Evolutionary conservation across 92 coral and sea anemone genomes (phyloP), one percentile per base, ranked within the genome.

Genomic region (Palythoa grandis): DNA sequence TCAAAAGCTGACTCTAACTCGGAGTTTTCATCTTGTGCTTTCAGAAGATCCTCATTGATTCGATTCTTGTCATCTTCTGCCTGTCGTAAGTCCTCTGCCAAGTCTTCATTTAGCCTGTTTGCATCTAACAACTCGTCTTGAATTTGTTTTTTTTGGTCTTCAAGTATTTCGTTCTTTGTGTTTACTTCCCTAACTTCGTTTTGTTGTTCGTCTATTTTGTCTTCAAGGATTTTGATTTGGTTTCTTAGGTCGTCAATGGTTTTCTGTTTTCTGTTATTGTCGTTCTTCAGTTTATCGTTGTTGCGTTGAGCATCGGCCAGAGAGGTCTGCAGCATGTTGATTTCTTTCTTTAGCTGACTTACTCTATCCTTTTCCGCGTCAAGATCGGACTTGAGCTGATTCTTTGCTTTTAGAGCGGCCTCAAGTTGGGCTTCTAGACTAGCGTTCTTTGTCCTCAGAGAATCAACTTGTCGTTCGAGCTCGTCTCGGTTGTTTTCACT

Each of bases 71-170:
- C 97, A 58, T 91, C 98, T 76, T 87, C 92, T 47, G 92, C 76
- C 57, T 93, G 94, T 79, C 91, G 86, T 58, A 88, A 79, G 77
- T 97, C 98, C 61, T 91, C 98, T 74, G 95, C 97, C 7, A 92
- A 90, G 70, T 93, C 95, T 14, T 93, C 92, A 40, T 92, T 94
- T 83, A 92, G 90, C 72, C 92, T 95, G 77, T 93, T 95, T 15
- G 93, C 98, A 77, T 93, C 97, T 89, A 95, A 73, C 11, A 92
- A 86, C 77, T 97, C 96, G 54, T 93, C 97, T 66, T 95, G 96
- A 79, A 95, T 87, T 79, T 97, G 98, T 78, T 93, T 93, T 86
- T 96, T 96, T 86, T 97, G 97, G 43, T 97, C 98, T 87, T 95
- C 99, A 8, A 97, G 94, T 86, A 97, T 93, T 87, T 93, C 95